A percentile compares a stretch with the other conserved stretches of the same genome.
These are phyloP conservation scores for Aleiodes sp. DNA, from an alignment of 1,140 invertebrate genomes.

Conservation along the genomic window DNA sequence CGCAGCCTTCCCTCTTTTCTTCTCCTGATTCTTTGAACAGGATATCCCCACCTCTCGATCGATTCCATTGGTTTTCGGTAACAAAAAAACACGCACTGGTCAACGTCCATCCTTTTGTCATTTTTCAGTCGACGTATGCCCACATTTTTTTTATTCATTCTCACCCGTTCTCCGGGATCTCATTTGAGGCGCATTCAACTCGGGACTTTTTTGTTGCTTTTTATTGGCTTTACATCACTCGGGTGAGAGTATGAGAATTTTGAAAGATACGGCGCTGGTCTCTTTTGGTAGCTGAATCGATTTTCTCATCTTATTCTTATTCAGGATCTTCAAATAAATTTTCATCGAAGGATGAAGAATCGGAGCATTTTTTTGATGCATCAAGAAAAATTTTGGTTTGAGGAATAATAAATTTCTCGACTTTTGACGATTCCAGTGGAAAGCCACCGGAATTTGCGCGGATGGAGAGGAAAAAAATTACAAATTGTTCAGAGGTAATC, in stretches of 20 bases:
- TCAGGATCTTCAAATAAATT: too few relatives aligned
- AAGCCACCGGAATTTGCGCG: too few relatives aligned
- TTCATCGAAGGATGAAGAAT: too few relatives aligned
- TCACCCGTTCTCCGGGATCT: constrained; percentile 11
- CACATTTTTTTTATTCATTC: not conserved
- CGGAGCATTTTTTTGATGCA: too few relatives aligned
- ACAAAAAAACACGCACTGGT: not conserved
- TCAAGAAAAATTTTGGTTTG: too few relatives aligned
- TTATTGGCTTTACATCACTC: not conserved
- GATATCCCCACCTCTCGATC: not conserved
- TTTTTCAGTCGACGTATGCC: not conserved
- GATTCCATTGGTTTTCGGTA: not conserved
- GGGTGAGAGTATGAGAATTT: not conserved
- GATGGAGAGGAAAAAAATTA: too few relatives aligned
- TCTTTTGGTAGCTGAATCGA: too few relatives aligned
- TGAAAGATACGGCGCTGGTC: not conserved
- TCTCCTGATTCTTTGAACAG: not conserved
- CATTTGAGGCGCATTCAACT: not conserved
- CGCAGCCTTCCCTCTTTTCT: not conserved
- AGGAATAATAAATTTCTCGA: too few relatives aligned
- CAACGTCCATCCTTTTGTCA: constrained; percentile 3
- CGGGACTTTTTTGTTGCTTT: not conserved
- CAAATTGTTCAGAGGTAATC: too few relatives aligned
- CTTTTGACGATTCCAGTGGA: too few relatives aligned
- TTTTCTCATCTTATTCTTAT: too few relatives aligned